phyloP scores from a whole-genome alignment of 1,140 invertebrate genomes.

The Anastrepha obliqua region DNA sequence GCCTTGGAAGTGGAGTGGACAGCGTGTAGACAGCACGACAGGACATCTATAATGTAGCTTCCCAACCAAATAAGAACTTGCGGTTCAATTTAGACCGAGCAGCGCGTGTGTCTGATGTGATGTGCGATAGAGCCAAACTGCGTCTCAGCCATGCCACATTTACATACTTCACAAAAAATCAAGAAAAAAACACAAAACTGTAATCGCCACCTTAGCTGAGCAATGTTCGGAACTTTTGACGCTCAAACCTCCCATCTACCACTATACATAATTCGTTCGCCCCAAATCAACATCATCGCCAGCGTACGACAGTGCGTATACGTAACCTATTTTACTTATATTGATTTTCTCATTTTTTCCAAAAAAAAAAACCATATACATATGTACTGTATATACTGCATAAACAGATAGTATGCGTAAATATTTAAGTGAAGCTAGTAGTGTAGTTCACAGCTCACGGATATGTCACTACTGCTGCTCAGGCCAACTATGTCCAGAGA shows the following conservation, averaged over 20 bases:
- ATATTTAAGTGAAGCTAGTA: background rate
- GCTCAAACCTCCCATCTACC: no score
- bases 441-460: no score
- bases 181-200: no score
- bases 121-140: no score
- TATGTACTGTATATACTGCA: background rate
- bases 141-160: no score
- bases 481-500: background rate
- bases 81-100: background rate
- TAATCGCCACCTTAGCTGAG: no score
- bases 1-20: background rate
- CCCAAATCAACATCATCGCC: no score
- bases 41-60: background rate
- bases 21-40: background rate
- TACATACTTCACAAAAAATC: no score
- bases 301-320: background rate
- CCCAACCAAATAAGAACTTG: background rate
- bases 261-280: no score
- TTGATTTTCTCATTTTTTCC: background rate
- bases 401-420: background rate
- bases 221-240: no score
- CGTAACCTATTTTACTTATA: background rate
- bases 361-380: background rate
- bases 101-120: background rate
- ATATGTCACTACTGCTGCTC: background rate